A percentile compares a stretch with the other conserved stretches of the same genome.
These are phyloP conservation scores for Zaprionus davidi DNA, from an alignment of 1,140 invertebrate genomes.

Conservation along the genomic window DNA sequence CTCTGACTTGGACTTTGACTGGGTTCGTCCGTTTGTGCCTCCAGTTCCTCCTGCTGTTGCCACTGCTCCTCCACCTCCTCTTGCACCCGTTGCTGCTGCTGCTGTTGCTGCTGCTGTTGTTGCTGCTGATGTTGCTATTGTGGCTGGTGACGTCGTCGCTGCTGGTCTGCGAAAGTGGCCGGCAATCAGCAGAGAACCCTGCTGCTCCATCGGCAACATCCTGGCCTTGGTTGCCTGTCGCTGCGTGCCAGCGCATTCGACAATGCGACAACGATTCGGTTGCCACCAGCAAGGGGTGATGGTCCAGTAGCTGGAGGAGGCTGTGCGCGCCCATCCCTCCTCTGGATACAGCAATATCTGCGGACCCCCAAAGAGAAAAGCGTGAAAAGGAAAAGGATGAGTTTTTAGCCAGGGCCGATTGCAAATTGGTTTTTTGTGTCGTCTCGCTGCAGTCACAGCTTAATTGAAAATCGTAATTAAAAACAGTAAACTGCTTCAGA, in stretches of 20 bases:
- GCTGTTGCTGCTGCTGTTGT: constrained; percentile 48
- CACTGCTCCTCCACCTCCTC: neutral
- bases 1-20: constrained; percentile 60
- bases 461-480: constrained; percentile 81
- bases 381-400: constrained; percentile 29
- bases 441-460: constrained; percentile 45
- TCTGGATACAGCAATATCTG: constrained; percentile 93
- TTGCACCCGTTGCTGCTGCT: constrained; percentile 27
- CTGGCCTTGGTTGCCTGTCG: constrained; percentile 91
- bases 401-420: constrained; percentile 61
- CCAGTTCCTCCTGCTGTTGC: constrained; percentile 7
- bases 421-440: constrained; percentile 77
- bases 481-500: constrained; percentile 64
- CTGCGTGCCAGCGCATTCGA: constrained; percentile 92
- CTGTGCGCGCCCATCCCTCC: constrained; percentile 93
- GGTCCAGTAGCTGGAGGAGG: constrained; percentile 94
- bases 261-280: constrained; percentile 91
- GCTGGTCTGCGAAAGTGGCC: constrained; percentile 89
- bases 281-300: constrained; percentile 94
- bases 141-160: constrained; percentile 20
- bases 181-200: constrained; percentile 90
- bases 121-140: constrained; percentile 13
- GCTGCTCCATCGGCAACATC: constrained; percentile 90
- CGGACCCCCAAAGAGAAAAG: constrained; percentile 19
- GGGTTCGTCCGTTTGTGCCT: constrained; percentile 9